Percentiles rank a stretch among this genome's conserved stretches.
These are phyloP conservation scores for Eurytoma californica DNA, from an alignment of 2,888 invertebrate species.

Conservation along the genomic window DNA sequence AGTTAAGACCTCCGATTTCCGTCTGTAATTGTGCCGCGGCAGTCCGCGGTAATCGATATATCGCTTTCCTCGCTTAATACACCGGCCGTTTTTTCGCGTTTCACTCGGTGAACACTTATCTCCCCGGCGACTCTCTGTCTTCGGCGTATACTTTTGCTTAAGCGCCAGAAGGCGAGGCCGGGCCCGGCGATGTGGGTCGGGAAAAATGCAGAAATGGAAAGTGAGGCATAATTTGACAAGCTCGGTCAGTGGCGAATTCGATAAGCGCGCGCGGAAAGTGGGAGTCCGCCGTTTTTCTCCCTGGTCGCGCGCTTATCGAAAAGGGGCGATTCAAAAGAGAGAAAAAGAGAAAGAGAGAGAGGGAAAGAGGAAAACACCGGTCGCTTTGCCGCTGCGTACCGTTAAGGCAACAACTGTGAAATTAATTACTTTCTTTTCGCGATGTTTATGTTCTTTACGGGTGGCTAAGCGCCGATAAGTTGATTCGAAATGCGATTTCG, in stretches of 20 bases:
- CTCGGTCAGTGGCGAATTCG: constrained; percentile 1
- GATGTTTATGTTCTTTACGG: background rate
- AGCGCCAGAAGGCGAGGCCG: background rate
- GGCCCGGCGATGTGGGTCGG: constrained; percentile 19
- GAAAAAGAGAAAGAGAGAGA: background rate
- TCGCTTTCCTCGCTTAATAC: constrained; percentile 36
- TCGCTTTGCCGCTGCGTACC: constrained; percentile 16
- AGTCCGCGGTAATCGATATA: constrained; percentile 35
- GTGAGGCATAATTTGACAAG: constrained; percentile 46
- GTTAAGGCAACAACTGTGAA: constrained; percentile 29
- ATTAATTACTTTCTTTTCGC: constrained; percentile 45
- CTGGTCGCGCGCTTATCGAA: background rate
- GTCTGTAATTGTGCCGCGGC: constrained; percentile 26
- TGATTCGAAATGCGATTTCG: constrained; percentile 20
- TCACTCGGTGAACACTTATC: constrained; percentile 3
- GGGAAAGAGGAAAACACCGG: constrained; percentile 25
- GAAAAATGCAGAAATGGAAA: constrained; percentile 48
- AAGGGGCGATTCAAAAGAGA: background rate
- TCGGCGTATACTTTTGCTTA: background rate
- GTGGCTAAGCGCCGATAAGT: constrained; percentile 30
- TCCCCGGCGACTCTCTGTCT: background rate
- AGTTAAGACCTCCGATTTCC: constrained; percentile 49
- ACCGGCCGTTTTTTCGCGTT: constrained; percentile 25
- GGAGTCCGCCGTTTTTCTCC: constrained; percentile 5
- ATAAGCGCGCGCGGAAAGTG: constrained; percentile 21